These are phyloP conservation scores for Oncorhynchus keta DNA, from an alignment of 2,113 vertebrate genomes.

Conservation along the genomic window DNA sequence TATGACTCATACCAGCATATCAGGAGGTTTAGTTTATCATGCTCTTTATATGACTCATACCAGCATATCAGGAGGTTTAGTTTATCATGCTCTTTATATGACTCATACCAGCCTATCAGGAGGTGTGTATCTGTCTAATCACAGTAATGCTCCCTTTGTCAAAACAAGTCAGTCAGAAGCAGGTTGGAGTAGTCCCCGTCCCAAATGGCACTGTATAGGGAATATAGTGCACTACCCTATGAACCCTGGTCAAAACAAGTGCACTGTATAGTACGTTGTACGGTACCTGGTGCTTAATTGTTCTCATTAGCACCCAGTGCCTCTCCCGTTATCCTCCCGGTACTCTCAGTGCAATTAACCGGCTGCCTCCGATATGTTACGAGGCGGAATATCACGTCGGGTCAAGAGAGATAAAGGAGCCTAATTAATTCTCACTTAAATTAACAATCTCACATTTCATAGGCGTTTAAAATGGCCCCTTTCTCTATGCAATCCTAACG, in stretches of 20 bases:
- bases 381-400: constrained; percentile 58
- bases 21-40: too few relatives aligned
- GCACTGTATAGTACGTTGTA: constrained; percentile 20
- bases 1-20: too few relatives aligned
- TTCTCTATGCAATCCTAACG: constrained; percentile 48
- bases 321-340: constrained; percentile 35
- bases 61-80: too few relatives aligned
- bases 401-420: constrained; percentile 61
- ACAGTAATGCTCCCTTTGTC: constrained; percentile 20
- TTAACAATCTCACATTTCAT: constrained; percentile 65
- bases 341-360: constrained; percentile 69
- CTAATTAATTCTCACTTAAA: constrained; percentile 76
- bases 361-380: constrained; percentile 63
- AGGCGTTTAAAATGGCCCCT: constrained; percentile 56
- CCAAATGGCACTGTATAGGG: too few relatives aligned
- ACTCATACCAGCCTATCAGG: not conserved
- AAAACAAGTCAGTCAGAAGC: constrained; percentile 38
- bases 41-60: too few relatives aligned
- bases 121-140: too few relatives aligned
- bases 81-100: too few relatives aligned
- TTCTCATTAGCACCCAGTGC: constrained; percentile 66
- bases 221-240: too few relatives aligned
- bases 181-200: too few relatives aligned
- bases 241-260: too few relatives aligned
- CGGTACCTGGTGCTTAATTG: constrained; percentile 65